These are phyloP conservation scores for Caenorhabditis virilis DNA, from an alignment of 2,888 invertebrate species.

Conservation along the genomic window DNA sequence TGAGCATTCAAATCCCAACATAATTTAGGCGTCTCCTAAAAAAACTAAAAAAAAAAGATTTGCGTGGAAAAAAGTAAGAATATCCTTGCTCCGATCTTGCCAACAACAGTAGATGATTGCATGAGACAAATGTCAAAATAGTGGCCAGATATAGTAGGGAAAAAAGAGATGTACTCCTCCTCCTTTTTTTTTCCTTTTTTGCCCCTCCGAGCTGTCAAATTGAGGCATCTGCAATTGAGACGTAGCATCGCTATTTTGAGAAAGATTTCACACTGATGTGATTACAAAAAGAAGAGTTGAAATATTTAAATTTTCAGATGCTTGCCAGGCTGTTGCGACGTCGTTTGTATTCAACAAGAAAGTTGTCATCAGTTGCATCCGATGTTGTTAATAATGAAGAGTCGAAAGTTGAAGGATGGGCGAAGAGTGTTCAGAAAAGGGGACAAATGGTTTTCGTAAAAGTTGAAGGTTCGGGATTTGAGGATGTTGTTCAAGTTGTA, in stretches of 20 bases:
- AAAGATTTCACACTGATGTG: background rate
- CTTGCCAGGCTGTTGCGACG: too few relatives aligned
- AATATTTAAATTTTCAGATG: too few relatives aligned
- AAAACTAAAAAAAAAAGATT: too few relatives aligned
- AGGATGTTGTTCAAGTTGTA: slow-evolving; percentile 48
- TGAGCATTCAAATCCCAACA: too few relatives aligned
- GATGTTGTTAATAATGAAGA: too few relatives aligned
- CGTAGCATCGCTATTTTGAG: background rate
- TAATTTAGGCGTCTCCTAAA: too few relatives aligned
- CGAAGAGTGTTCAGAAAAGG: slow-evolving; percentile 38
- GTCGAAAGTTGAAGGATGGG: slow-evolving; percentile 51
- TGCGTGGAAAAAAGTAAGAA: slow-evolving; percentile 8
- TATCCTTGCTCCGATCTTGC: slow-evolving; percentile 5
- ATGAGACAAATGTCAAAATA: slow-evolving; percentile 17
- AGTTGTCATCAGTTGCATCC: background rate
- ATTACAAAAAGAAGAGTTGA: background rate
- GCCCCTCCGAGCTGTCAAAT: background rate
- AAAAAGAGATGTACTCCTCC: background rate
- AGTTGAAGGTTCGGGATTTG: slow-evolving; percentile 48
- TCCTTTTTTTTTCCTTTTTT: background rate
- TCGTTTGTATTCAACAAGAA: background rate
- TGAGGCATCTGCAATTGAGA: background rate
- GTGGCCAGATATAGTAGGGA: slow-evolving; percentile 7
- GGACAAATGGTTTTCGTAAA: slow-evolving; percentile 54
- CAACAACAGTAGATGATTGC: slow-evolving; percentile 28